These are phyloP conservation scores for Maniola hyperantus DNA, from an alignment of 2,888 invertebrate species.

Conservation along the genomic window DNA sequence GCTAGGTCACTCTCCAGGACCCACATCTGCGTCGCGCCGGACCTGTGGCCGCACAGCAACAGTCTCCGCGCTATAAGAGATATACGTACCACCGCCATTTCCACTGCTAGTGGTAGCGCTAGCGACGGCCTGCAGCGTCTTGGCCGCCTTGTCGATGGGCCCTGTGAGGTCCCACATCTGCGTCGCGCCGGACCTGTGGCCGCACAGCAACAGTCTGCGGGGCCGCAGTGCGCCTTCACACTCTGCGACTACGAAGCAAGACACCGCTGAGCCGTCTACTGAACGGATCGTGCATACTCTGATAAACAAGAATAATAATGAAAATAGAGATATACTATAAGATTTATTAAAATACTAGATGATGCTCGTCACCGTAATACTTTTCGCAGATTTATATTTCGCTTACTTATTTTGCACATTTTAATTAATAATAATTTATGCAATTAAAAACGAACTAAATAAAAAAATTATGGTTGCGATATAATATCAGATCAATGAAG, in stretches of 20 bases:
- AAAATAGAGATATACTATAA: no score
- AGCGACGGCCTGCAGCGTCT: slow-evolving; percentile 39
- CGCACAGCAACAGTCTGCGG: slow-evolving; percentile 93
- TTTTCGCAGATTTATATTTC: no score
- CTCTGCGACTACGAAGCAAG: slow-evolving; percentile 98
- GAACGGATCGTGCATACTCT: slow-evolving; percentile 97
- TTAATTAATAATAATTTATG: no score
- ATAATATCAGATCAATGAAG: no score
- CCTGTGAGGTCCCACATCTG: slow-evolving; percentile 99
- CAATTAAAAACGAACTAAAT: no score
- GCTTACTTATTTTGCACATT: no score
- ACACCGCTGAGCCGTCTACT: slow-evolving; percentile 96
- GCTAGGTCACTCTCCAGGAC: no score
- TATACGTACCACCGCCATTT: slow-evolving; percentile 28
- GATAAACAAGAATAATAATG: slow-evolving; percentile 30
- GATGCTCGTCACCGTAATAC: no score
- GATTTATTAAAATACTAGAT: no score
- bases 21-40: slow-evolving; percentile 92
- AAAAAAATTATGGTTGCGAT: no score
- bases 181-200: slow-evolving; percentile 95
- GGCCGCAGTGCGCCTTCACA: slow-evolving; percentile 98
- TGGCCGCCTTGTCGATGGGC: slow-evolving; percentile 89
- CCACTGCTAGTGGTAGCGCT: slow-evolving; percentile 32
- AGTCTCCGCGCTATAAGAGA: slow-evolving; percentile 84
- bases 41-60: slow-evolving; percentile 95